phyloP scores from a whole-genome alignment of 2,888 invertebrate species.

The Apamea monoglypha region DNA sequence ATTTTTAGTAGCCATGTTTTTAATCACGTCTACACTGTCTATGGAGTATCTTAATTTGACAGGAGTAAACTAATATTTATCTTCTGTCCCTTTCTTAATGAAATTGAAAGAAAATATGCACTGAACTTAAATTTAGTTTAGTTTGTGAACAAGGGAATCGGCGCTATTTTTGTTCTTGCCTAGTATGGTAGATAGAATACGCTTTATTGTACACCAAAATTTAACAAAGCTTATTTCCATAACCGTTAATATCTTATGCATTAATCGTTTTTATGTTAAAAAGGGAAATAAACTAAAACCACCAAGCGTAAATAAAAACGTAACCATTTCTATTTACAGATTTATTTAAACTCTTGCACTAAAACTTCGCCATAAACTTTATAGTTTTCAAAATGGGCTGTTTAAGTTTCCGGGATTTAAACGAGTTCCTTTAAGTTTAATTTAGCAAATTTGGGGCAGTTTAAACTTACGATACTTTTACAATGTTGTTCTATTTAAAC shows the following conservation, averaged over 20 bases:
- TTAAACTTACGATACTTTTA: conserved; percentile 9
- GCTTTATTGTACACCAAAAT: background rate
- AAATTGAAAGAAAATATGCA: too few species aligned
- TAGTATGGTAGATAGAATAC: background rate
- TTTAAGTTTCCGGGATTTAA: conserved; percentile 47
- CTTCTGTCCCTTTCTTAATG: too few species aligned
- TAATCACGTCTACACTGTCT: too few species aligned
- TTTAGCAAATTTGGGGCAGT: conserved; percentile 20
- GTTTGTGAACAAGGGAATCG: too few species aligned
- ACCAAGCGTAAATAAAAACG: conserved; percentile 16
- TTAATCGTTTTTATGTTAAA: background rate
- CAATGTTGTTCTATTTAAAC: conserved; percentile 17
- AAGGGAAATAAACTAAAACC: background rate
- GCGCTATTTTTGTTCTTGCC: background rate
- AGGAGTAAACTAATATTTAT: too few species aligned
- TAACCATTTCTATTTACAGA: conserved; percentile 19
- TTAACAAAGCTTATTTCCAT: background rate
- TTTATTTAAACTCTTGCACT: conserved; percentile 26
- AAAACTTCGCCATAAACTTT: conserved; percentile 41
- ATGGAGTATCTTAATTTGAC: too few species aligned
- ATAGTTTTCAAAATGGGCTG: conserved; percentile 39
- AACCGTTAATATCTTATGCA: background rate
- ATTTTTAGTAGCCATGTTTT: too few species aligned
- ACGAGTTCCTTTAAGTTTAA: conserved; percentile 16
- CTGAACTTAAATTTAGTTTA: too few species aligned